Evolutionary conservation across 2,797 vertebrate genomes (phyloP), one percentile per base, ranked within the genome.

Genomic region (Oreonectes daqikongensis): DNA sequence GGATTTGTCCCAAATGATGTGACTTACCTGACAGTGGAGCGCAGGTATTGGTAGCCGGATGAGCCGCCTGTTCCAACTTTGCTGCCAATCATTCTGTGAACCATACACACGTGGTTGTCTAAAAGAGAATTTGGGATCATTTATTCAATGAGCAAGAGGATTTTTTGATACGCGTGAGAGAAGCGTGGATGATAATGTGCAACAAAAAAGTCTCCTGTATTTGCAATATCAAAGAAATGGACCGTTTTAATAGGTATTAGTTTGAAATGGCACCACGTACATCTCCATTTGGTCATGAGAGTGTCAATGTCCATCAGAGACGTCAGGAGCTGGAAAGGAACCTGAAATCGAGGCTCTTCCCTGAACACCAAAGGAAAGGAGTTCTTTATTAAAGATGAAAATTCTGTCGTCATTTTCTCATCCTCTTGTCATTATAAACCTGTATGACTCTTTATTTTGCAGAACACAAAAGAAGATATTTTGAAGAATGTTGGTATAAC

Each of bases 211-310:
- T 52, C 8, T 63, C 40, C 2, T 3, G 11, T 35, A 9, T 35
- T 9, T 12, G 40, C 40, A 15, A 14, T 42, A 12, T 42, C 12
- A 42, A 42, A 42, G 40, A 42, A 12, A 42, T 42, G 12, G 12
- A 1, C 10, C 12, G 12, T 42, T 38, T n/a, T 63, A 17, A 57
- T 15, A 17, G 17, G 9, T 75, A 17, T 38, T 2, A n/a, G n/a
- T 44, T 52, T 75, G 20, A 4, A 40, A 40, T 6, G 26, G 9
- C 26, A 30, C 63, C 35, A 88, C 97, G 93, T 89, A 99, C 98
- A 98, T 94, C 98, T 95, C 97, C 97, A 99, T 86, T 98, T 99
- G 63, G 97, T 98, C 95, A 99, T 96, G 70, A 98, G 94, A 1
- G 91, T 94, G 83, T 99, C 97, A 0, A 97, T 93, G 63, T 99